phyloP scores from a whole-genome alignment of 2,888 invertebrate species.

The Aricia artaxerxes region DNA sequence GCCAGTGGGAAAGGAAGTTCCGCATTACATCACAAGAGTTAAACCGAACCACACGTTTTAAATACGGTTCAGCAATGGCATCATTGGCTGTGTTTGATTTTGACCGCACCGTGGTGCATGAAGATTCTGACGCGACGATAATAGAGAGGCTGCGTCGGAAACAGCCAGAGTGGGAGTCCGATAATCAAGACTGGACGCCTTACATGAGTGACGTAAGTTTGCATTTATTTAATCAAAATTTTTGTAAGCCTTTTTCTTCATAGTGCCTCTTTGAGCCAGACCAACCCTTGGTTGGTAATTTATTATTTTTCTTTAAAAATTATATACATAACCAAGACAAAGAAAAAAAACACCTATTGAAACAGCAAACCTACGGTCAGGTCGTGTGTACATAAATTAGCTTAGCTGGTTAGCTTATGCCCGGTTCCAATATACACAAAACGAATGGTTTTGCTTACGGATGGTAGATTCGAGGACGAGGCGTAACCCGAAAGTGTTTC shows the following conservation, averaged over 20 bases:
- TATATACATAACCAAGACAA: too few relatives aligned
- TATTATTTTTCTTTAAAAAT: too few relatives aligned
- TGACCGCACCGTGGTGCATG: constrained; percentile 70
- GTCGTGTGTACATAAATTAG: too few relatives aligned
- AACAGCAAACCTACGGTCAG: too few relatives aligned
- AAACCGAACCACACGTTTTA: constrained; percentile 45
- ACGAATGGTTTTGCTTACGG: too few relatives aligned
- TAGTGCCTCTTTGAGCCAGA: neutral
- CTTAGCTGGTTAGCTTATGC: too few relatives aligned
- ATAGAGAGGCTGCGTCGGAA: constrained; percentile 66
- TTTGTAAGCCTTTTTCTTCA: too few relatives aligned
- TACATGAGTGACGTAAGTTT: constrained; percentile 72
- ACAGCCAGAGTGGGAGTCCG: constrained; percentile 65
- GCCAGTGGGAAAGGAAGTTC: constrained; percentile 23
- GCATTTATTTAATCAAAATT: constrained; percentile 4
- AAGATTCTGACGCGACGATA: constrained; percentile 71
- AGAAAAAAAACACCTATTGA: too few relatives aligned
- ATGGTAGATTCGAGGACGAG: too few relatives aligned
- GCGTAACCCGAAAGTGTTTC: too few relatives aligned
- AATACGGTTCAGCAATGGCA: constrained; percentile 52
- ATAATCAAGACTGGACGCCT: constrained; percentile 69
- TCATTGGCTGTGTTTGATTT: constrained; percentile 72
- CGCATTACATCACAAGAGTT: constrained; percentile 47
- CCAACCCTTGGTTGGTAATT: neutral
- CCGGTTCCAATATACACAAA: too few relatives aligned